Conservation (phyloP, 53 echinoderm and acorn worm genomes). For the Hippasteria phrygiana region DNA sequence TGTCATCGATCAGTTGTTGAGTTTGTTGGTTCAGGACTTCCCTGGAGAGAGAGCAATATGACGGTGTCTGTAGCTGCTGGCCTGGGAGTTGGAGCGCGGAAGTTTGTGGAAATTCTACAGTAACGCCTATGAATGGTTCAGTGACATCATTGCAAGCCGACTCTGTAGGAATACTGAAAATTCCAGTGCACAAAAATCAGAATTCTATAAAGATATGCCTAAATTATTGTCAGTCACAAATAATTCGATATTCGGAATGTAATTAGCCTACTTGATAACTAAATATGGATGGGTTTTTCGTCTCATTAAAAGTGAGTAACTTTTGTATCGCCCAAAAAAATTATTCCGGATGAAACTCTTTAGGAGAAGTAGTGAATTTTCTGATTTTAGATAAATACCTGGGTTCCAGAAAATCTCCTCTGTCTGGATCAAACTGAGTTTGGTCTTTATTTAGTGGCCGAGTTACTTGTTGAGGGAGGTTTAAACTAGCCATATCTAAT, state of each 20-base stretch:
- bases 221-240: too few relatives aligned
- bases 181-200: neutral
- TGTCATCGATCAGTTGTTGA: constrained; percentile 91
- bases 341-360: too few relatives aligned
- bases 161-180: constrained; percentile 47
- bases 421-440: constrained; percentile 31
- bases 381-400: neutral
- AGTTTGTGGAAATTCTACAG: neutral
- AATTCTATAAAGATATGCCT: too few relatives aligned
- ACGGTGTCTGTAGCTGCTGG: neutral
- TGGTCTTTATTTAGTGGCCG: neutral
- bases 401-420: constrained; percentile 44
- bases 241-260: too few relatives aligned
- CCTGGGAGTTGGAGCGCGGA: neutral
- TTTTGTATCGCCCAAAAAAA: too few relatives aligned
- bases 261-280: too few relatives aligned
- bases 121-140: neutral
- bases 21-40: constrained; percentile 79
- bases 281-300: too few relatives aligned
- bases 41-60: constrained; percentile 57
- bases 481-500: neutral
- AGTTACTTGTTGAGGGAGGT: constrained; percentile 1
- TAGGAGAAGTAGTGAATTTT: neutral
- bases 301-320: too few relatives aligned
- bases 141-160: constrained; percentile 20